phyloP scores from a whole-genome alignment of 2,113 vertebrate species.

The Seriola quinqueradiata region DNA sequence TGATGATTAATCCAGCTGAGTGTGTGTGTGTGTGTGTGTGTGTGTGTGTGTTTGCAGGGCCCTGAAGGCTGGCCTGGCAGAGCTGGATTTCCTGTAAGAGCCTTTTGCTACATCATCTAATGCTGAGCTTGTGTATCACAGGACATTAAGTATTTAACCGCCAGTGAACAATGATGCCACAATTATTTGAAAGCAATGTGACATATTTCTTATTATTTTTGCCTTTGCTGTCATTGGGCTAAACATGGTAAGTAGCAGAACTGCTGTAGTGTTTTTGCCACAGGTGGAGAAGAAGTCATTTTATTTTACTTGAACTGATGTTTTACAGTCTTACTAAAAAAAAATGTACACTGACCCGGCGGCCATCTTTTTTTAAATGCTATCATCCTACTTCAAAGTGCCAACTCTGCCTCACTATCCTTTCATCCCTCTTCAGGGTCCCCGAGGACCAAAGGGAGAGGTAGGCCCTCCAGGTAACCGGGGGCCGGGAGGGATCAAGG shows the following conservation, averaged over 20 bases:
- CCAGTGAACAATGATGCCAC: neutral
- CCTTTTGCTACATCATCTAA: conserved; percentile 11
- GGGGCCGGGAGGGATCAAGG: conserved; percentile 85
- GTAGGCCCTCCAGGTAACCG: conserved; percentile 84
- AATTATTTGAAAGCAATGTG: conserved; percentile 4
- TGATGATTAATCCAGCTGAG: neutral
- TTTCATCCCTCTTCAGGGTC: conserved; percentile 83
- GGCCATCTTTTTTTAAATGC: neutral
- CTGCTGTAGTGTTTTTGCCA: neutral
- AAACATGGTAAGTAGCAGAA: conserved; percentile 29
- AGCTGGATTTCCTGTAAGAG: conserved; percentile 93
- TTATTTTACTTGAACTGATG: neutral
- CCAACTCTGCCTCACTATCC: neutral
- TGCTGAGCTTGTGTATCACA: conserved; percentile 9
- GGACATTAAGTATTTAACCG: neutral
- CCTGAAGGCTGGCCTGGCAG: conserved; percentile 89
- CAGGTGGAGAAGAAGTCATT: neutral
- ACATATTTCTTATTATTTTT: conserved; percentile 2
- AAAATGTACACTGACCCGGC: neutral
- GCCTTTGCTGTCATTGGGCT: conserved; percentile 49
- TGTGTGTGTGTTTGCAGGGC: conserved; percentile 85
- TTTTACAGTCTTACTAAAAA: too few relatives aligned
- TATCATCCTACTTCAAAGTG: neutral
- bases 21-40: conserved; percentile 6
- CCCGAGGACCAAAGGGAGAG: conserved; percentile 92